Percentiles rank a stretch among this genome's conserved stretches.
Conservation (phyloP, 2,797 vertebrate species). For the Pempheris klunzingeri region DNA sequence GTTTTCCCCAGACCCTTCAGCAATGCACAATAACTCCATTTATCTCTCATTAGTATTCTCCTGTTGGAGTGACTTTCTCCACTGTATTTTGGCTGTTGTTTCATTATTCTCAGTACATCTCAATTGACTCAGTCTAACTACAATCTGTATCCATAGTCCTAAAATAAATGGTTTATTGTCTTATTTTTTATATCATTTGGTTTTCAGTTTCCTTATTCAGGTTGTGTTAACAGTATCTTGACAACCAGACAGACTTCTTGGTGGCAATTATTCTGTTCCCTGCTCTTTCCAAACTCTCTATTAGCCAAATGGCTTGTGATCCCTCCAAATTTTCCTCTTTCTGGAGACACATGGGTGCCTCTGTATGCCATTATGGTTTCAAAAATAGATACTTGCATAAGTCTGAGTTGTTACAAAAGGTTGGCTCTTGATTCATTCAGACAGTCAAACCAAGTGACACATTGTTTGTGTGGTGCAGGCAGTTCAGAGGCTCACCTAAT, state of each 20-base stretch:
- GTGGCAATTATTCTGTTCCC: slow-evolving; percentile 45
- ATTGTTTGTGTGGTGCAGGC: background rate
- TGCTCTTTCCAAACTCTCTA: slow-evolving; percentile 67
- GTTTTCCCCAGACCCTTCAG: slow-evolving; percentile 53
- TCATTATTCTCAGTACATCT: slow-evolving; percentile 9
- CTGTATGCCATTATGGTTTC: slow-evolving; percentile 9
- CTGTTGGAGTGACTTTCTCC: slow-evolving; percentile 59
- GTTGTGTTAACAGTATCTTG: background rate
- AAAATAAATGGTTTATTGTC: background rate
- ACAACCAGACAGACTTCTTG: background rate
- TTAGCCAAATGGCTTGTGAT: slow-evolving; percentile 69
- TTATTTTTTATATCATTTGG: background rate
- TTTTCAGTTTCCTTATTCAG: background rate
- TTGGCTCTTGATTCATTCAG: background rate
- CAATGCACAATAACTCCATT: slow-evolving; percentile 72
- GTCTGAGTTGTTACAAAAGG: background rate
- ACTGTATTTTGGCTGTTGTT: slow-evolving; percentile 42
- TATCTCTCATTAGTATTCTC: slow-evolving; percentile 81
- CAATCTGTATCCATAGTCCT: background rate
- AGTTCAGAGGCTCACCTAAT: background rate
- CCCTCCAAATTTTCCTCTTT: slow-evolving; percentile 27
- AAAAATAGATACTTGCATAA: slow-evolving; percentile 15
- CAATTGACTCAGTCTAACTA: slow-evolving; percentile 9
- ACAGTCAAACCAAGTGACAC: background rate
- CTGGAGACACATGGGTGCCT: slow-evolving; percentile 2